These are phyloP conservation scores for Portunus trituberculatus DNA, from an alignment of 1,140 invertebrate genomes.

Conservation along the genomic window DNA sequence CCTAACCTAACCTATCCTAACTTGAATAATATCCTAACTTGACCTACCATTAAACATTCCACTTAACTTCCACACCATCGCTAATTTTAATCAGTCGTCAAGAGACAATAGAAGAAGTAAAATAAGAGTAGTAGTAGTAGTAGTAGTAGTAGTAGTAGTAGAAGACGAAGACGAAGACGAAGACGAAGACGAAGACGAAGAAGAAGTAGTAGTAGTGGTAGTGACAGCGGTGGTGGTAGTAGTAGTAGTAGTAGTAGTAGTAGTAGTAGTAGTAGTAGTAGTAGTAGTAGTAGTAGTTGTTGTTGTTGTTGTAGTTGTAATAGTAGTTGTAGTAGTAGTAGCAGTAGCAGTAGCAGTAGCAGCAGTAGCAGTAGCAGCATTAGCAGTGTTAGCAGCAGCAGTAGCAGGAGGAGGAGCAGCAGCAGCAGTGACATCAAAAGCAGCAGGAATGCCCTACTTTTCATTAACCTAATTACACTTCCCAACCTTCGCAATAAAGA, in stretches of 20 bases:
- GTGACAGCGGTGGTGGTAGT: background rate
- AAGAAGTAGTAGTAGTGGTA: background rate
- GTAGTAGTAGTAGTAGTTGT: constrained; percentile 4
- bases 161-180: background rate
- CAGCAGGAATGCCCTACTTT: background rate
- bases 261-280: constrained; percentile 17
- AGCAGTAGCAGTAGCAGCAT: background rate
- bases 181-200: background rate
- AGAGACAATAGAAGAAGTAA: background rate
- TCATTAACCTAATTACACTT: background rate
- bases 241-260: background rate
- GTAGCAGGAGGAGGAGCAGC: background rate
- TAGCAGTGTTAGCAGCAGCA: background rate
- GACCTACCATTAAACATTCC: too few species aligned
- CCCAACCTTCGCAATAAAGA: background rate
- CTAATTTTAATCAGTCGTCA: too few species aligned
- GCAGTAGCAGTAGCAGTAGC: background rate
- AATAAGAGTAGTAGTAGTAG: background rate
- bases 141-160: background rate
- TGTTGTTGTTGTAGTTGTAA: background rate
- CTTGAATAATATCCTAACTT: too few species aligned
- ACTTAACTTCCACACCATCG: too few species aligned
- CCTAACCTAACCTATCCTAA: too few species aligned
- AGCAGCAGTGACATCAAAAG: background rate
- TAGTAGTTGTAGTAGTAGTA: background rate